Percentiles rank a stretch among this genome's conserved stretches.
These are phyloP conservation scores for Sphenopsis melanotis DNA, from an alignment of 2,797 vertebrate genomes.

Conservation along the genomic window DNA sequence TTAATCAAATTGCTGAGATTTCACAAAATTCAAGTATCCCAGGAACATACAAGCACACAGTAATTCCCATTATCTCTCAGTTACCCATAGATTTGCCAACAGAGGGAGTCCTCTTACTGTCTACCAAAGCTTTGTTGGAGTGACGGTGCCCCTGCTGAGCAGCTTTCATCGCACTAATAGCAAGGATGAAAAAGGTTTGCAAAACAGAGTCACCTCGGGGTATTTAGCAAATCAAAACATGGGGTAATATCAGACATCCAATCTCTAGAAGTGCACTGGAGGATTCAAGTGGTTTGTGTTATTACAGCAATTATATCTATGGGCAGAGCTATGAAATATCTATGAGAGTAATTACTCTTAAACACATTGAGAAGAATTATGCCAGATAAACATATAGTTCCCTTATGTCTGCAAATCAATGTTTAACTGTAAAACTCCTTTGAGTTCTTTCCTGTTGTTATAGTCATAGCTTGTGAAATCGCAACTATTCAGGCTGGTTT, in stretches of 20 bases:
- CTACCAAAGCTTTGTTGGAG: background rate
- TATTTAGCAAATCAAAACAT: slow-evolving; percentile 19
- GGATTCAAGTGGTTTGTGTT: slow-evolving; percentile 9
- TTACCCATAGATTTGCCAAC: background rate
- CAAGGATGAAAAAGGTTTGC: background rate
- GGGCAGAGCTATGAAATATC: background rate
- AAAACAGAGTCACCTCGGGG: background rate
- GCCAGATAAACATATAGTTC: background rate
- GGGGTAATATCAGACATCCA: background rate
- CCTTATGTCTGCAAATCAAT: background rate
- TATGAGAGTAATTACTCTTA: background rate
- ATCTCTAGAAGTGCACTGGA: background rate
- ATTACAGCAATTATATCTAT: background rate
- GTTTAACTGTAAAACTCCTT: background rate
- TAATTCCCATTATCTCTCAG: background rate
- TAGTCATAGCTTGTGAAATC: background rate
- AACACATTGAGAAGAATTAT: background rate
- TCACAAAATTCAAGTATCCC: background rate
- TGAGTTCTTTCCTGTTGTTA: background rate
- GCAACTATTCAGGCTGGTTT: background rate
- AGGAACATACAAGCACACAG: background rate
- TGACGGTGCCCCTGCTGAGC: background rate
- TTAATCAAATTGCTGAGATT: background rate
- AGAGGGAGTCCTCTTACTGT: slow-evolving; percentile 53
- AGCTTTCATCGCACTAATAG: background rate